Evolutionary conservation across 2,113 vertebrate species (phyloP), one percentile per base, ranked within the genome.

Genomic region (Bubo bubo): DNA sequence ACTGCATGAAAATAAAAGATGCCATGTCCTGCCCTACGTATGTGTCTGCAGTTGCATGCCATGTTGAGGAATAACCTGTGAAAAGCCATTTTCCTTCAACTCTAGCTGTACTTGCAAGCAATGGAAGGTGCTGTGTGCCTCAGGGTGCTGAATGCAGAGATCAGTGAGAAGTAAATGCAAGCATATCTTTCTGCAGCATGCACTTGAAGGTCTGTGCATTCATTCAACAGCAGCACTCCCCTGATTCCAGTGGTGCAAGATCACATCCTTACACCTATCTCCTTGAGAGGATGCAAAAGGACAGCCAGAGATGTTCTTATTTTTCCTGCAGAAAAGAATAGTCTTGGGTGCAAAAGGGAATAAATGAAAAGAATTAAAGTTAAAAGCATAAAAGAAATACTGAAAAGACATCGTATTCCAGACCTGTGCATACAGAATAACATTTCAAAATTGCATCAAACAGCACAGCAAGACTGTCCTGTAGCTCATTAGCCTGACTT

Each of bases 401-500:
- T 55, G 58, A 91, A 70, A 87, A 80, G 12, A 18, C 23, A 47
- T 34, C 6, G 24, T 60, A 85, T 76, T 90, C 28, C 30, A 76
- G 37, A 50, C 22, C 6, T 76, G 27, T 82, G 41, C 43, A 30
- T 62, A 47, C 21, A 70, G 58, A 94, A 79, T 18, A 79, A 50
- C 37, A 76, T 76, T 93, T 90, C 37, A 68, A 72, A 21, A 79
- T 86, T 79, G 15, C 45, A 76, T 62, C 50, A 87, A 82, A 32
- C 21, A 62, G 15, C 34, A 32, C 23, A 77, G 49, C n/a, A 90
- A 64, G 20, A n/a, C 49, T 86, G 53, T 73, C 56, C 62, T 85
- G 81, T 47, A 74, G 41, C 87, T 95, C n/a, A 73, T 91, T 75
- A 95, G n/a, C 45, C 89, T 70, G 84, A 72, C 93, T 73, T 50